Evolutionary conservation across 2,888 invertebrate genomes (phyloP), one percentile per base, ranked within the genome.

Genomic region (Dasypolia templi): DNA sequence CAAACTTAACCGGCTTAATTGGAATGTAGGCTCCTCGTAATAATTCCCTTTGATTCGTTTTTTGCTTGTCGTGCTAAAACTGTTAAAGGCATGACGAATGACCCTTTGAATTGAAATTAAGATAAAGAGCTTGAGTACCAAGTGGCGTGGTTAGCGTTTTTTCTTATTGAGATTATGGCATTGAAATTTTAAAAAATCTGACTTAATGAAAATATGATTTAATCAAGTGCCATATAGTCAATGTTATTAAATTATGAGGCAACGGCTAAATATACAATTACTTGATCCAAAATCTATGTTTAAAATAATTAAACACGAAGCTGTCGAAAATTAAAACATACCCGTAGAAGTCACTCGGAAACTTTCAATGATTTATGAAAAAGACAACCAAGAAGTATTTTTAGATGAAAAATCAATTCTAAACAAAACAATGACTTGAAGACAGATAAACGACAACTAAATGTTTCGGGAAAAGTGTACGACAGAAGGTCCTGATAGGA

Each of bases 21-120:
- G 82, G 70, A 84, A 86, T 83, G 77, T 76, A 69, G 80, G 73
- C 74, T 78, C 39, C 61, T 71, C 74, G 62, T 62, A 84, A 84
- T 79, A 84, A 77, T 77, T 79, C 63, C 44, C 74, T 81, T 82
- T 85, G 76, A 72, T 69, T 85, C 78, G 70, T 86, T 78, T 86
- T 86, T 75, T 83, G 77, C 79, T 67, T 32, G 69, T 35, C 53
- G 39, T 44, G 64, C 72, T 74, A 67, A 84, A 77, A 74, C 67
- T 72, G 61, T 71, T 29, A 75, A 69, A 59, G 62, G 75, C 70
- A 84, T 82, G 79, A 82, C 51, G 73, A 79, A 85, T 82, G 72
- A 73, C 72, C 58, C 76, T 51, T 77, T 67, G 58, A 76, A 71
- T 56, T 75, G 29, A 74, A 81, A 75, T 75, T 77, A 77, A 77